Conservation (phyloP, 2,888 invertebrate species). For the Calameuta filiformis region DNA sequence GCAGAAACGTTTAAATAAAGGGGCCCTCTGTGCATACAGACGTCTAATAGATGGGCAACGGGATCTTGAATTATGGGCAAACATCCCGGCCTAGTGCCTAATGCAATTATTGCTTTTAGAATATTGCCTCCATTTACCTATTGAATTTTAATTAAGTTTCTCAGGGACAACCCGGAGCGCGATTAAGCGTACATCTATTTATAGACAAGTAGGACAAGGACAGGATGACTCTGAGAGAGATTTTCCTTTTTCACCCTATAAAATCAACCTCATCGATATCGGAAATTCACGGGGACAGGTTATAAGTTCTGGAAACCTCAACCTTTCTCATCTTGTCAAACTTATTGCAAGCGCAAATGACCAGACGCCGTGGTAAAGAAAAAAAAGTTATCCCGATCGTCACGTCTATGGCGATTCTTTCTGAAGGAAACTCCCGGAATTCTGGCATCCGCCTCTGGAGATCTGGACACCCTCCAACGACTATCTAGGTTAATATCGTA, state of each 20-base stretch:
- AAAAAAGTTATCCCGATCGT: too few species aligned
- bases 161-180: slow-evolving; percentile 13
- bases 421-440: slow-evolving; percentile 24
- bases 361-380: too few species aligned
- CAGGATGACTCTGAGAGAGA: too few species aligned
- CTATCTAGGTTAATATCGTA: slow-evolving; percentile 55
- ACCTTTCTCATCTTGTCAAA: too few species aligned
- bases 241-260: too few species aligned
- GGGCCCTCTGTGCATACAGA: slow-evolving; percentile 27
- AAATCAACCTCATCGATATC: too few species aligned
- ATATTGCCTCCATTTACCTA: slow-evolving; percentile 51
- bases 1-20: slow-evolving; percentile 38
- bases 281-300: too few species aligned
- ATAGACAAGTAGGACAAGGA: too few species aligned
- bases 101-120: slow-evolving; percentile 50
- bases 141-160: slow-evolving; percentile 48
- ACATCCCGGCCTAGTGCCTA: slow-evolving; percentile 30
- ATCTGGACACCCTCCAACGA: slow-evolving; percentile 55
- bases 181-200: slow-evolving; percentile 56
- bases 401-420: not conserved
- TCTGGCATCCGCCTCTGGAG: slow-evolving; percentile 43
- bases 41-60: slow-evolving; percentile 54
- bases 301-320: too few species aligned
- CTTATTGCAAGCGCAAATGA: too few species aligned
- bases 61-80: slow-evolving; percentile 54